Evolutionary conservation across 2,888 invertebrate species (phyloP), one percentile per base, ranked within the genome.

Genomic region (Amphimallon solstitiale): DNA sequence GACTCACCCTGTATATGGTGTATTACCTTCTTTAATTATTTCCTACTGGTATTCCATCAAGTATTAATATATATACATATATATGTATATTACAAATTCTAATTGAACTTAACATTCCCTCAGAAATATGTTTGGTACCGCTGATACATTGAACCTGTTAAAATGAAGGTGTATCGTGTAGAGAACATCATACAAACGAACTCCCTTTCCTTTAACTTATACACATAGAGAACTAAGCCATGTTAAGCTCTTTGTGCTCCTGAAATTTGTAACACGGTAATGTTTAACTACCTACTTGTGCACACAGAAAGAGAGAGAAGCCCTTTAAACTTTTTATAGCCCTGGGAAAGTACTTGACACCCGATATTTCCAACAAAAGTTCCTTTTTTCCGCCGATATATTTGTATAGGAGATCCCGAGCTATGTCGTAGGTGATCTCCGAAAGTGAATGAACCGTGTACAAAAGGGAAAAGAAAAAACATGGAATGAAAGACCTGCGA

Each of bases 321-420:
- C 19, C 40, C 56, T 59, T 59, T 59, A 59, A 43, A 69, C 76
- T 73, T 75, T 78, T 77, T 74, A 75, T 68, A 71, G 67, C 75
- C 80, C 76, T 81, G 81, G 80, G 81, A 81, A 81, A 79, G 71
- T 76, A 80, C 80, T 80, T 79, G 81, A 81, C 80, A 81, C 76
- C 76, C 72, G 81, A 81, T 81, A 80, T 76, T 75, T 74, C 71
- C 72, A 67, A 68, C 65, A 66, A 60, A 65, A 65, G 37, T 51
- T 35, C 38, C 35, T 61, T 66, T 68, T 66, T 67, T 68, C 29
- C 43, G 34, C 56, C 67, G 61, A 52, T 70, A 29, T 29, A 60
- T 70, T 68, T 69, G 65, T 65, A 67, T 65, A 65, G 69, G 66
- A 7, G 29, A 56, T 59, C 43, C 15, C 12, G 38, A 35, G 37